Conservation (phyloP, 1,140 invertebrate species). For the Nasonia vitripennis region DNA sequence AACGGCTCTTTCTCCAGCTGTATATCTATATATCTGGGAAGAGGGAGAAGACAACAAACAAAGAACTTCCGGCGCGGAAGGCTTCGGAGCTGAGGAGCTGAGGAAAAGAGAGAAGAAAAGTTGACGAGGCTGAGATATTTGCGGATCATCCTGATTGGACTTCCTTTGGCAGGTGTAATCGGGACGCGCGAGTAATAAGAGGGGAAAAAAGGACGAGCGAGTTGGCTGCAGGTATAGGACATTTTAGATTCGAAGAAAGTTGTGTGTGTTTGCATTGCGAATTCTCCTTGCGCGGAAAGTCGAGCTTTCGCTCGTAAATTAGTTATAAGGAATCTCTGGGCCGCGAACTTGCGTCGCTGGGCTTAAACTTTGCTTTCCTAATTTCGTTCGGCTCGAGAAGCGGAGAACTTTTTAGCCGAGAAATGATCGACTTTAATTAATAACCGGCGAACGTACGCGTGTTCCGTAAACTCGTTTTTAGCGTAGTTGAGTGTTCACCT, state of each 20-base stretch:
- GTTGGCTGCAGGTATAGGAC: neutral
- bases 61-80: constrained; percentile 8
- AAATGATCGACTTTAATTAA: constrained; percentile 1
- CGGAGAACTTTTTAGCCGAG: neutral
- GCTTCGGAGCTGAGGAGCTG: neutral
- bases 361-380: constrained; percentile 5
- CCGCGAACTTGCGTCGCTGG: neutral
- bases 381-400: neutral
- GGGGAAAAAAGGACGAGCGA: neutral
- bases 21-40: neutral
- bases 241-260: neutral
- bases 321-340: constrained; percentile 4
- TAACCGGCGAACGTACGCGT: neutral
- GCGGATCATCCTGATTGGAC: constrained; percentile 29
- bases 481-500: neutral
- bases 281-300: neutral
- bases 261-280: neutral
- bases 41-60: constrained; percentile 36
- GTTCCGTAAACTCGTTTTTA: neutral
- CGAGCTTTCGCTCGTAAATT: neutral
- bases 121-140: constrained; percentile 15
- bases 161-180: neutral
- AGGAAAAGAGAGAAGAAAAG: constrained; percentile 56
- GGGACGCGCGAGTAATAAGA: neutral
- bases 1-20: neutral